phyloP scores from a whole-genome alignment of 1,140 invertebrate species.

The Nebria ingens region DNA sequence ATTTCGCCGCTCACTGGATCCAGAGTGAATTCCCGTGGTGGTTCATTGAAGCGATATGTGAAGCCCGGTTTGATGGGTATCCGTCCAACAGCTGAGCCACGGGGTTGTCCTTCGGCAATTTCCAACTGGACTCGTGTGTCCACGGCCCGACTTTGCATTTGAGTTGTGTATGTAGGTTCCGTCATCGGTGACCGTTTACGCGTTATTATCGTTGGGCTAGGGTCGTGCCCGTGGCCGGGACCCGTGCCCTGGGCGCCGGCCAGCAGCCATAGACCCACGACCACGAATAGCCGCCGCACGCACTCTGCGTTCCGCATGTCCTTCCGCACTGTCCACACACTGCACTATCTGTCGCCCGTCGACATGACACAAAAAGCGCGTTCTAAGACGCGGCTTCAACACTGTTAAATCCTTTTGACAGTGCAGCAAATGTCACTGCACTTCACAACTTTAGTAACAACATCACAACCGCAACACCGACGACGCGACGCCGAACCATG shows the following conservation, averaged over 20 bases:
- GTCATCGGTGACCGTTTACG: slow-evolving; percentile 31
- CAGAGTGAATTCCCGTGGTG: slow-evolving; percentile 68
- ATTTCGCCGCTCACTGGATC: slow-evolving; percentile 75
- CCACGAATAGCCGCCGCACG: slow-evolving; percentile 11
- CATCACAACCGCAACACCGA: background rate
- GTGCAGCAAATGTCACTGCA: background rate
- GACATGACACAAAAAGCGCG: slow-evolving; percentile 12
- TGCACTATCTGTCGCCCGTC: background rate
- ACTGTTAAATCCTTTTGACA: background rate
- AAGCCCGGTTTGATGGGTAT: slow-evolving; percentile 81
- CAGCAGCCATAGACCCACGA: slow-evolving; percentile 18
- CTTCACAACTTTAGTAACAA: background rate
- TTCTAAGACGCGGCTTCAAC: background rate
- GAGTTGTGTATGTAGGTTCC: slow-evolving; percentile 36
- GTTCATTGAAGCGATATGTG: slow-evolving; percentile 85
- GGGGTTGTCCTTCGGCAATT: slow-evolving; percentile 70
- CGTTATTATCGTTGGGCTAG: background rate
- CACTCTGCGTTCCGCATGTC: slow-evolving; percentile 16
- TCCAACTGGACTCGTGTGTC: slow-evolving; percentile 77
- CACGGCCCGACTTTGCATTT: slow-evolving; percentile 77
- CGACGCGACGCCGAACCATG: background rate
- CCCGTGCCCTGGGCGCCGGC: slow-evolving; percentile 31
- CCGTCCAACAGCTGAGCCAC: slow-evolving; percentile 68
- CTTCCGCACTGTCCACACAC: slow-evolving; percentile 21
- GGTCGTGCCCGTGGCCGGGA: slow-evolving; percentile 35